A percentile compares a stretch with the other conserved stretches of the same genome.
These are phyloP conservation scores for Rugalucina vietnamica DNA, from an alignment of 2,888 invertebrate species.

Conservation along the genomic window DNA sequence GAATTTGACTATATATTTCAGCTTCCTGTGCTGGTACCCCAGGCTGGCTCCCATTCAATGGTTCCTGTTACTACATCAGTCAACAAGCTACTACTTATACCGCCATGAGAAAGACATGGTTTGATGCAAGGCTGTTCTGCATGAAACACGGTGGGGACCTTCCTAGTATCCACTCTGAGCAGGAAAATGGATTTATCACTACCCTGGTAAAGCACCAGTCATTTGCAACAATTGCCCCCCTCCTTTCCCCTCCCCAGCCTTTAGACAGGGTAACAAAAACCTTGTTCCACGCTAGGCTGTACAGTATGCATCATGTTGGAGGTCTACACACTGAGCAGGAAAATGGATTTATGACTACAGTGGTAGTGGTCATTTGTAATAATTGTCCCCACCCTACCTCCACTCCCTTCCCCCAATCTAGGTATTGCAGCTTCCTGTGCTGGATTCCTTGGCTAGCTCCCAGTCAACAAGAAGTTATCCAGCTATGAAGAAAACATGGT, in stretches of 20 bases:
- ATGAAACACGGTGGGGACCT: slow-evolving; percentile 68
- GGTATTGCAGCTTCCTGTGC: too few relatives aligned
- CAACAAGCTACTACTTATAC: too few relatives aligned
- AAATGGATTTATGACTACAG: slow-evolving; percentile 66
- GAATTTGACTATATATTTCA: slow-evolving; percentile 13
- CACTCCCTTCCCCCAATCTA: too few relatives aligned
- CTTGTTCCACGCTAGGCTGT: slow-evolving; percentile 69
- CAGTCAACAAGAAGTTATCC: neutral
- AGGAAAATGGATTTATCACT: slow-evolving; percentile 70
- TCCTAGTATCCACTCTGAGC: slow-evolving; percentile 68
- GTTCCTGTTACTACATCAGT: slow-evolving; percentile 72
- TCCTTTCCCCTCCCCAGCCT: too few relatives aligned
- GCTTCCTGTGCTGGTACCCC: slow-evolving; percentile 50
- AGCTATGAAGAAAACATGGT: slow-evolving; percentile 61
- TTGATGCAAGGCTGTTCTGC: slow-evolving; percentile 68
- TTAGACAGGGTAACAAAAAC: too few relatives aligned
- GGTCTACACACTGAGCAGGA: slow-evolving; percentile 67
- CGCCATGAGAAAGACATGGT: too few relatives aligned
- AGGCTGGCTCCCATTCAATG: slow-evolving; percentile 70
- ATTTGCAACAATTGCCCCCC: too few relatives aligned
- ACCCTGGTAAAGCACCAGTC: slow-evolving; percentile 67
- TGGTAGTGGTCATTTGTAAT: too few relatives aligned
- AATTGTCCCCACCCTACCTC: too few relatives aligned
- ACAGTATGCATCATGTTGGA: slow-evolving; percentile 68
- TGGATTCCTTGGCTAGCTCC: too few relatives aligned